Base-by-base conservation (phyloP, 1,140 invertebrate species). In the Rhopalosiphum maidis region DNA sequence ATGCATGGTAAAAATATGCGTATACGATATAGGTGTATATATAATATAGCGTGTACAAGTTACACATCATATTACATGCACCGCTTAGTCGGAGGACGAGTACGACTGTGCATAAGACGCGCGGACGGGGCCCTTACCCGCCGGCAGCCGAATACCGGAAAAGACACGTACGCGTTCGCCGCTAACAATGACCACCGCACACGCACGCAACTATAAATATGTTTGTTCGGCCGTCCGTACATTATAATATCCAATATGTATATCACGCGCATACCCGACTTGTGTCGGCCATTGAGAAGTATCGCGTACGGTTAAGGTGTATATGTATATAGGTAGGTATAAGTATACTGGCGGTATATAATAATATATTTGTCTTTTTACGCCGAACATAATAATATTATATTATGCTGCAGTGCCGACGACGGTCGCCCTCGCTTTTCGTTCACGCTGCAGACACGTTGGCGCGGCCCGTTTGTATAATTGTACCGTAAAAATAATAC, bases 101-200 rank as follows among this genome's bases (percentile, higher is more conserved):
- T 48, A 46, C 46, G 86, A 46, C 43, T 85, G 43, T 30, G 23
- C 30, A 68, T 15, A 18, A 18, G 60, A 77, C 60, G 23, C 83
- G 25, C 41, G 25, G 22, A 83, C 37, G 25, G n/a, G n/a, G 46
- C 48, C 88, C 46, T 51, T 37, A 8, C 54, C 22, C 37, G 41
- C 30, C 30, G 43, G 7, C 83, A 1, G 30, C 23, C 25, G 41
- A 68, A 90, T 90, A 68, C 41, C 89, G 89, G 89, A 90, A 90
- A 90, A 90, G 55, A 68, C 89, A 90, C 89, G 89, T 90, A 90
- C 89, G 37, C 54, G 37, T 60, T 15, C 23, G 88, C n/a, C 35
- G 30, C 54, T 25, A 90, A 90, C 89, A 90, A 90, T 90, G 89
- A 89, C 88, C 54, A n/a, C 22, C 23, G 23, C 25, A 18, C 60